Percentiles rank a stretch among this genome's conserved stretches.
Evolutionary conservation across 1,140 invertebrate species (phyloP).

Genomic region (Augochlora pura): DNA sequence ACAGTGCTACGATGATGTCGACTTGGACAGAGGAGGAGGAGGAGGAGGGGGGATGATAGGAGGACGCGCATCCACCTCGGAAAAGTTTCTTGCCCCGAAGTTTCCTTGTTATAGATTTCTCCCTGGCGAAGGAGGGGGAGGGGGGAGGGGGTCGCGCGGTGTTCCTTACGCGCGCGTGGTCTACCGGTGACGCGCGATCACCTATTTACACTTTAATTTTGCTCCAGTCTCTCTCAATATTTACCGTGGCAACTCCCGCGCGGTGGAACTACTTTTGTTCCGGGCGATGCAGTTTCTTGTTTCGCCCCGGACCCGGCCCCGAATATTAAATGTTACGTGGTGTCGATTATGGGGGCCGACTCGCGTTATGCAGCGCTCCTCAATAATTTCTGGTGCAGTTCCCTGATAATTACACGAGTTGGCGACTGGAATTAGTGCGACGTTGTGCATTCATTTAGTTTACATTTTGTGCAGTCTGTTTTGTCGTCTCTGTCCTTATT

Average conservation of each 20-base stretch:
- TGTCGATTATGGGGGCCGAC: too few relatives aligned
- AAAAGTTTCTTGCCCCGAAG: conserved; percentile 17
- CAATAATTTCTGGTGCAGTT: too few relatives aligned
- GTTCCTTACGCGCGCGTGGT: neutral
- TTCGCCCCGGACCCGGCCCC: neutral
- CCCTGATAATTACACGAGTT: too few relatives aligned
- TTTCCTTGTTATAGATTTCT: conserved; percentile 32
- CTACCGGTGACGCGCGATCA: neutral
- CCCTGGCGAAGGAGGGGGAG: neutral
- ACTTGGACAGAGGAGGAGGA: too few relatives aligned
- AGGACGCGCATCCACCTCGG: neutral
- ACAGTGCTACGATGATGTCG: neutral
- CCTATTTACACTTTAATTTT: conserved; percentile 10
- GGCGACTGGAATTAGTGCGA: too few relatives aligned
- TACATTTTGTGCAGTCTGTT: too few relatives aligned
- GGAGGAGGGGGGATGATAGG: too few relatives aligned
- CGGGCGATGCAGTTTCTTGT: neutral
- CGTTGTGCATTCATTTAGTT: too few relatives aligned
- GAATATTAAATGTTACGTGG: neutral
- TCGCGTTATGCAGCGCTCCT: too few relatives aligned
- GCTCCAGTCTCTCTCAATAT: neutral
- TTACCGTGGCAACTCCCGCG: neutral
- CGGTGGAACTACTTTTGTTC: neutral
- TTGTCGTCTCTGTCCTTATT: too few relatives aligned
- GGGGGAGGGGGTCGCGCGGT: too few relatives aligned